Evolutionary conservation across 37 sponge, comb jelly and placozoan genomes (phyloP), one percentile per base, ranked within the genome.

Genomic region (Ephydatia muelleri): DNA sequence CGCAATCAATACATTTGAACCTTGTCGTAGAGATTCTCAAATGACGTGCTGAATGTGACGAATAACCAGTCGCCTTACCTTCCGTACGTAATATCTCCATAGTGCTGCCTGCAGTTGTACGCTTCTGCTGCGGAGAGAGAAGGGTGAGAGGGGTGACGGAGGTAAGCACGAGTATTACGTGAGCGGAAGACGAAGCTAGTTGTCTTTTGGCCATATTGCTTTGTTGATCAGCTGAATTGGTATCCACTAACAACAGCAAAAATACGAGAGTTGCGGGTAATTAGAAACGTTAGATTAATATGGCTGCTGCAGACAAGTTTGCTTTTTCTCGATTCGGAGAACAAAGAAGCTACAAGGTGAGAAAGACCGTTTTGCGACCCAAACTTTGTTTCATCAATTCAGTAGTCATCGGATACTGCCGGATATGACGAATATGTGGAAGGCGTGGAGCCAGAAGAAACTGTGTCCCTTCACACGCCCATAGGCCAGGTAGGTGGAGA

Each of bases 341-440:
- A 9, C 86, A 85, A 48, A 68, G 93, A 69, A 85, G 86, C 30
- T 72, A 80, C 74, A 80, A 87, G 74, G 87, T 87, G 30, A 64
- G 74, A 6, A 31, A 38, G 13, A n/a, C 0, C 19, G 47, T 0
- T 65, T 6, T 70, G 26, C 23, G 36, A 16, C 67, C 65, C 33
- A 29, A 34, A 28, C 29, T 36, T 68, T 1, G 0, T 35, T 37
- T 43, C 5, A 31, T 72, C 68, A 28, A 49, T 28, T 40, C 9
- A 68, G 34, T 65, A 91, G 91, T 37, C 67, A 6, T 68, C 76
- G 13, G 93, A 93, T 79, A 82, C 86, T 14, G 69, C 76, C 28
- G 86, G 87, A 0, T 93, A 93, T 65, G 93, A 93, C 67, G 89
- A 93, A 28, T 85, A 85, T 70, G 87, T 93, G 0, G 93, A 93